phyloP scores from a whole-genome alignment of 2,113 vertebrate species.

The Ginglymostoma cirratum region DNA sequence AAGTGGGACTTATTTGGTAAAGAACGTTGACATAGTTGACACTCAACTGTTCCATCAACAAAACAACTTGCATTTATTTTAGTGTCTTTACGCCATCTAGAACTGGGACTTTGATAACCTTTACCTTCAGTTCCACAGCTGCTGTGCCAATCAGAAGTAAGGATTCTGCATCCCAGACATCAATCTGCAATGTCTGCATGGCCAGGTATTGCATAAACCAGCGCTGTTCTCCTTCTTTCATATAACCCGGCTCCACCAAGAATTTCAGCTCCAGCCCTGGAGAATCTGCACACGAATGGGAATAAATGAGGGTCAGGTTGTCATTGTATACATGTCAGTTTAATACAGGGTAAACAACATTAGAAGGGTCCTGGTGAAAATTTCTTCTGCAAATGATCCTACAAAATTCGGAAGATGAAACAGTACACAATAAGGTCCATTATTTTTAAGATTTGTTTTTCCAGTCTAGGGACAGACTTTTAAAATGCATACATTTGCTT shows the following conservation, averaged over 20 bases:
- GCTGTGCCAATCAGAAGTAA: conserved; percentile 82
- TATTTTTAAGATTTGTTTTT: background rate
- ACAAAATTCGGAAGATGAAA: too few relatives aligned
- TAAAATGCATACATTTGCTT: background rate
- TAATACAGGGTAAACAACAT: background rate
- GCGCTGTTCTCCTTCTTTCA: conserved; percentile 67
- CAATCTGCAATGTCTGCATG: conserved; percentile 73
- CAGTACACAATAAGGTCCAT: background rate
- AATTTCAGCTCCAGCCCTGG: conserved; percentile 77
- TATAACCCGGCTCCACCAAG: conserved; percentile 63
- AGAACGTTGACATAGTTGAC: background rate
- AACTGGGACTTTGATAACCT: background rate
- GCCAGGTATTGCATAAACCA: conserved; percentile 81
- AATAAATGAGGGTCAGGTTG: background rate
- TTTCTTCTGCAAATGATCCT: background rate
- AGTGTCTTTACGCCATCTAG: background rate
- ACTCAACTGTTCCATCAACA: background rate
- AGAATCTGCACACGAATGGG: conserved; percentile 49
- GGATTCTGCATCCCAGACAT: conserved; percentile 86
- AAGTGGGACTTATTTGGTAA: background rate
- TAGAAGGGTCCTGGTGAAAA: background rate
- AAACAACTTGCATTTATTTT: background rate
- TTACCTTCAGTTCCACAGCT: conserved; percentile 76
- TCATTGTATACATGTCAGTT: background rate
- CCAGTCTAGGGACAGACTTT: background rate